Evolutionary conservation across 23 tunicate species (phyloP).

Genomic region (Aplidium turbinatum): DNA sequence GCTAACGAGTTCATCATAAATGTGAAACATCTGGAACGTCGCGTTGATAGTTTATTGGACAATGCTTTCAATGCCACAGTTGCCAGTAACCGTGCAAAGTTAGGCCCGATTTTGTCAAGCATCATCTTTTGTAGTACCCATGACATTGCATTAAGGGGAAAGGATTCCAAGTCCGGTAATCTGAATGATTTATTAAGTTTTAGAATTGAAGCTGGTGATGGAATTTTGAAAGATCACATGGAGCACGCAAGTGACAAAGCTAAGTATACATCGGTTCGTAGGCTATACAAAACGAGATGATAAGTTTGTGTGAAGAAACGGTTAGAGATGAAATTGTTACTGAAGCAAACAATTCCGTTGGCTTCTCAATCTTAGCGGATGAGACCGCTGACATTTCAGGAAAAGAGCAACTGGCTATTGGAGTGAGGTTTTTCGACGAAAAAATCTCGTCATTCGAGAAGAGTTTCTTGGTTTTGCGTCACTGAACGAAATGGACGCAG

Average conservation of each 20-base stretch:
- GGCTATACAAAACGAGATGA: constrained; percentile 8
- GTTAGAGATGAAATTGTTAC: neutral
- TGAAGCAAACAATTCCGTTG: constrained; percentile 10
- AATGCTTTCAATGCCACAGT: constrained; percentile 15
- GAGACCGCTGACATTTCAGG: constrained; percentile 9
- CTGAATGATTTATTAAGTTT: constrained; percentile 15
- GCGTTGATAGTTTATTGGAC: constrained; percentile 12
- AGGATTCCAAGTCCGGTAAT: constrained; percentile 8
- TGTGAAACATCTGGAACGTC: neutral
- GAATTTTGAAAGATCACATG: constrained; percentile 12
- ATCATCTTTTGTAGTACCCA: constrained; percentile 8
- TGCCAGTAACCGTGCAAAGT: constrained; percentile 1
- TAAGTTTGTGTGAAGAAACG: constrained; percentile 4
- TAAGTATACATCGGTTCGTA: constrained; percentile 9
- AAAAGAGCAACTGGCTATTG: constrained; percentile 12
- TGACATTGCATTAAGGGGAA: constrained; percentile 14
- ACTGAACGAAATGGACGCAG: neutral
- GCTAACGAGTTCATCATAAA: constrained; percentile 2
- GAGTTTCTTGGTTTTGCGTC: neutral
- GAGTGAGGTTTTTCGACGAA: constrained; percentile 8
- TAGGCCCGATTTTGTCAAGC: constrained; percentile 8
- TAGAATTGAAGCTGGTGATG: constrained; percentile 21
- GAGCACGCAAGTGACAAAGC: constrained; percentile 9
- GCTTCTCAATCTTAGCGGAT: constrained; percentile 23
- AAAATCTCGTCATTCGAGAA: neutral